Base-by-base conservation (phyloP, 2,113 vertebrate genomes). In the Alethe diademata region DNA sequence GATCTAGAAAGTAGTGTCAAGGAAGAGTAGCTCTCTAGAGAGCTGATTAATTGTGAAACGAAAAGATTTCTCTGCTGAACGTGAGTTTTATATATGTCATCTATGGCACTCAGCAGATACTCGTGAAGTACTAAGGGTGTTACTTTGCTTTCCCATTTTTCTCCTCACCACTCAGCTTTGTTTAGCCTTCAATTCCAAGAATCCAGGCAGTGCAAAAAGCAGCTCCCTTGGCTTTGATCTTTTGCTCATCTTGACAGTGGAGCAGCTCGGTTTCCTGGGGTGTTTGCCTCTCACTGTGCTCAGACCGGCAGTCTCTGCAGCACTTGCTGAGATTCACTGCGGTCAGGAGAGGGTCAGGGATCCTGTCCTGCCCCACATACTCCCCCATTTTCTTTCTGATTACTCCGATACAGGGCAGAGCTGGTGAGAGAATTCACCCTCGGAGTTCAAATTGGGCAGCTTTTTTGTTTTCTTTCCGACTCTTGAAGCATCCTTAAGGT, bases 151-250 rank as follows among this genome's bases (percentile, higher is more conserved):
- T 83, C n/a, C 25, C 15, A 29, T 74, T 79, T 78, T 60, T 51
- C 42, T 69, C 47, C 38, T n/a, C 47, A 5, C 31, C 48, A 28
- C 38, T 78, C 45, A 42, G 62, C 53, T 89, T 60, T 57, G 29
- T 81, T 91, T 65, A 72, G 25, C 38, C 10, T 75, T 33, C 78
- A 65, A 0, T 74, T 24, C n/a, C 5, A 6, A 60, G 69, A 69
- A 75, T 40, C 48, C 74, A 65, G 89, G 76, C 1, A 0, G 42
- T 67, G 60, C 42, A 70, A 81, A 87, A 87, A 90, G 45, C 89
- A 76, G 16, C 53, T 74, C 20, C 40, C 45, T 66, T 58, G 54
- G 29, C 89, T 97, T 92, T 95, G 94, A 95, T 96, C 80, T 96
- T 48, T 75, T 87, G 72, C 60, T 92, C 71, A 61, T 62, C 84